These are phyloP conservation scores for Lasioglossum vierecki DNA, from an alignment of 2,888 invertebrate species.

Conservation along the genomic window DNA sequence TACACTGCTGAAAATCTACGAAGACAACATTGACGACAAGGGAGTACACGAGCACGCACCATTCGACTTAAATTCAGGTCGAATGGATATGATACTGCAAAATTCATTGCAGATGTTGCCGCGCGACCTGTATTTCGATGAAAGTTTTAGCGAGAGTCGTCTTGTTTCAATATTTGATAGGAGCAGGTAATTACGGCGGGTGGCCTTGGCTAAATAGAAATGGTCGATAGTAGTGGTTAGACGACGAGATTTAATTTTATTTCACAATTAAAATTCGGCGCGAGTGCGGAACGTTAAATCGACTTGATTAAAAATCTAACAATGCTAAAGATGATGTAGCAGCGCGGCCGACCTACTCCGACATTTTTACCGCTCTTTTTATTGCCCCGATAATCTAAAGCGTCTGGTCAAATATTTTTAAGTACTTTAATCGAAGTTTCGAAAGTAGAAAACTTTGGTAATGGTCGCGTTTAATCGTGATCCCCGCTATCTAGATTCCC, in stretches of 20 bases:
- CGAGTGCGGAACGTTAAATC: neutral
- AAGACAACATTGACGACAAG: neutral
- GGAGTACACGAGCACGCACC: neutral
- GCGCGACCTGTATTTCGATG: neutral
- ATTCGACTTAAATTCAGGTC: neutral
- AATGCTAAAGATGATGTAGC: neutral
- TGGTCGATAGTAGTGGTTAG: neutral
- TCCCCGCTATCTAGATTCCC: neutral
- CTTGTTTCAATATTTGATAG: neutral
- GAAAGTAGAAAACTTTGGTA: neutral
- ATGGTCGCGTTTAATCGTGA: slow-evolving; percentile 1
- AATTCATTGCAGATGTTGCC: neutral
- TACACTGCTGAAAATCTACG: neutral
- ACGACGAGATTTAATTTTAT: neutral
- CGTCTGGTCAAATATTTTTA: neutral
- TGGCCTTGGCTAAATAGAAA: neutral
- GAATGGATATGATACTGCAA: neutral
- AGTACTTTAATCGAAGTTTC: neutral
- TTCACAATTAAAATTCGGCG: neutral
- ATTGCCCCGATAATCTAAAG: neutral
- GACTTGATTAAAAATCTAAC: neutral
- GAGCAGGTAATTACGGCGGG: neutral
- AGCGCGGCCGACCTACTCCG: neutral
- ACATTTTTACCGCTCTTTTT: neutral
- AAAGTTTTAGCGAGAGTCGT: neutral